These are phyloP conservation scores for Mionectes macconnelli DNA, from an alignment of 2,113 vertebrate species.

Conservation along the genomic window DNA sequence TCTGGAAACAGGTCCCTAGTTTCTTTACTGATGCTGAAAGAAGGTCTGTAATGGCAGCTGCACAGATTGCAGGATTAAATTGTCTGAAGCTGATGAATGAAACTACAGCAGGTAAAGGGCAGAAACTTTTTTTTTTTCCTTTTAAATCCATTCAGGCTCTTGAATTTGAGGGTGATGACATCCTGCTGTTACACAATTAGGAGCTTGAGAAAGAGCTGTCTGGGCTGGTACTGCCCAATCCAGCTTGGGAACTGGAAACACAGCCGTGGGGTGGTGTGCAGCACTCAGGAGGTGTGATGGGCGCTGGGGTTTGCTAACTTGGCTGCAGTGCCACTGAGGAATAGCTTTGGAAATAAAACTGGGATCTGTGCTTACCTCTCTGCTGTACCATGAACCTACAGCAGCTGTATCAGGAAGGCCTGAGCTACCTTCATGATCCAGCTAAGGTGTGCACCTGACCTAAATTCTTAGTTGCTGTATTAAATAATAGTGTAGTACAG, in stretches of 20 bases:
- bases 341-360: neutral
- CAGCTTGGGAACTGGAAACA: neutral
- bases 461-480: neutral
- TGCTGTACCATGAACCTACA: neutral
- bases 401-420: neutral
- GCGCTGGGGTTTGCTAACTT: neutral
- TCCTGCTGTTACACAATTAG: neutral
- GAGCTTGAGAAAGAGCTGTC: neutral
- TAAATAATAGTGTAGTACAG: neutral
- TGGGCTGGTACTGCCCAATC: neutral
- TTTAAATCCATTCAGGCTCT: neutral
- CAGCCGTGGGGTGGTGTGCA: neutral
- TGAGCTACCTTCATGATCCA: neutral
- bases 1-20: constrained; percentile 83
- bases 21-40: constrained; percentile 94
- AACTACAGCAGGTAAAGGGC: constrained; percentile 88
- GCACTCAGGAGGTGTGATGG: rapidly evolving
- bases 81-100: constrained; percentile 94
- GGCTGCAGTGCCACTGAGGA: neutral
- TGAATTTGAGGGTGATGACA: neutral
- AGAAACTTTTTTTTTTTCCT: neutral
- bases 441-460: neutral
- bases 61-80: constrained; percentile 92
- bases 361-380: neutral
- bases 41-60: constrained; percentile 89